Evolutionary conservation across 2,888 invertebrate species (phyloP), one percentile per base, ranked within the genome.

Genomic region (Tenthredo notha): DNA sequence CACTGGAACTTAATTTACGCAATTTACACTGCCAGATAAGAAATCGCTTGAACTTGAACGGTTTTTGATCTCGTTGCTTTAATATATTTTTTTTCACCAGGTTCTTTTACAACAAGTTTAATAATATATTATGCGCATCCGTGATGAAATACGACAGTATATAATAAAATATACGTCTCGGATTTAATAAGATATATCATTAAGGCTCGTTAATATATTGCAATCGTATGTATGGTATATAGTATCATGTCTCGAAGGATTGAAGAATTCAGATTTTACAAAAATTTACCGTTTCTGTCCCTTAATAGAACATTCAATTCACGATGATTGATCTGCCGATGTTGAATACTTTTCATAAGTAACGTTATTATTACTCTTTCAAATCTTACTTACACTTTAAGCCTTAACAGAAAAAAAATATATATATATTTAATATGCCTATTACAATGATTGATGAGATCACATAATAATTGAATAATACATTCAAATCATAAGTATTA

Each of bases 361-460:
- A 75, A 4, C 47, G 25, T 18, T 58, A 58, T 40, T 40, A 78
- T 58, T 54, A 33, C 29, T 78, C 37, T 58, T 18, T 18, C 21
- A 80, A 61, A 80, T 80, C 21, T 80, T 43, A 80, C 21, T 80
- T 43, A 80, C 80, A 80, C 61, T 21, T 77, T 77, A 77, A 77
- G 50, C 77, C 54, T 50, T 50, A 77, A 54, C 40, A 80, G 43
- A 61, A 40, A 1, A 10, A 74, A 3, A 2, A 72, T n/a, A 9
- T n/a, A n/a, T n/a, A 33, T 3, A n/a, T n/a, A 72, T 43, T 7
- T 54, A 80, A 61, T 80, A 80, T 80, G 80, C 61, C 58, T 33
- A 33, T 61, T 80, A 77, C 21, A 40, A 80, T 80, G 58, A 61
- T 80, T 80, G 40, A 80, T 80, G 80, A 80, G 58, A 80, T 80